These are phyloP conservation scores for Coptodon bakossiorum DNA, from an alignment of 2,113 vertebrate species.

Conservation along the genomic window DNA sequence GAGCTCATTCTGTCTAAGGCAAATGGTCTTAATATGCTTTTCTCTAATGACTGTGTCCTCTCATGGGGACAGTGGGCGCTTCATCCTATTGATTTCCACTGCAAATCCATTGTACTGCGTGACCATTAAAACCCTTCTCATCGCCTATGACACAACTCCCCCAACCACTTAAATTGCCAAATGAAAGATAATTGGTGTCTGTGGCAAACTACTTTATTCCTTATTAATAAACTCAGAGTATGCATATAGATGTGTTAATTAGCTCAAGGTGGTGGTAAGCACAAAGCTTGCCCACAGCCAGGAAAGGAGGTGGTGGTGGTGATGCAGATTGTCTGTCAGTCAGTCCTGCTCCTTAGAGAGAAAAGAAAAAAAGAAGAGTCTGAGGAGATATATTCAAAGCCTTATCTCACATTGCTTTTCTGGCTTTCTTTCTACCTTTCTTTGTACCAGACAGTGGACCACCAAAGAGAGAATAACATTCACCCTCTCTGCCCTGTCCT, in stretches of 20 bases:
- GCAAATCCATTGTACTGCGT: constrained; percentile 13
- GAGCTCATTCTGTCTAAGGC: background rate
- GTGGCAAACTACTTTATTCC: constrained; percentile 12
- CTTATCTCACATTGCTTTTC: constrained; percentile 28
- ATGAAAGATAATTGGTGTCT: constrained; percentile 30
- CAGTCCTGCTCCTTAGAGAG: constrained; percentile 30
- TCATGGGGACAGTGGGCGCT: background rate
- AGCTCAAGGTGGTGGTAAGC: constrained; percentile 31
- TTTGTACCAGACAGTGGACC: background rate
- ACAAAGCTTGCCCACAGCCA: constrained; percentile 11
- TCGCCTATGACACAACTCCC: background rate
- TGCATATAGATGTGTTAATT: constrained; percentile 46
- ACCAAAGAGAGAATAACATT: background rate
- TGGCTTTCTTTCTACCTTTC: background rate
- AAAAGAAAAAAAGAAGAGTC: background rate
- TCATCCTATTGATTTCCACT: constrained; percentile 44
- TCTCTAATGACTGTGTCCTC: constrained; percentile 13
- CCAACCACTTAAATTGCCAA: background rate
- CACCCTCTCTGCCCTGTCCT: background rate
- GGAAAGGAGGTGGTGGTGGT: background rate
- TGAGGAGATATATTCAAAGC: constrained; percentile 33
- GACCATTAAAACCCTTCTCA: background rate
- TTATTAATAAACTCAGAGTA: constrained; percentile 44
- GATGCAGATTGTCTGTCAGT: constrained; percentile 24
- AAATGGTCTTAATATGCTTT: constrained; percentile 9